Evolutionary conservation across 2,888 invertebrate species (phyloP).

Genomic region (Caenorhabditis sp.): DNA sequence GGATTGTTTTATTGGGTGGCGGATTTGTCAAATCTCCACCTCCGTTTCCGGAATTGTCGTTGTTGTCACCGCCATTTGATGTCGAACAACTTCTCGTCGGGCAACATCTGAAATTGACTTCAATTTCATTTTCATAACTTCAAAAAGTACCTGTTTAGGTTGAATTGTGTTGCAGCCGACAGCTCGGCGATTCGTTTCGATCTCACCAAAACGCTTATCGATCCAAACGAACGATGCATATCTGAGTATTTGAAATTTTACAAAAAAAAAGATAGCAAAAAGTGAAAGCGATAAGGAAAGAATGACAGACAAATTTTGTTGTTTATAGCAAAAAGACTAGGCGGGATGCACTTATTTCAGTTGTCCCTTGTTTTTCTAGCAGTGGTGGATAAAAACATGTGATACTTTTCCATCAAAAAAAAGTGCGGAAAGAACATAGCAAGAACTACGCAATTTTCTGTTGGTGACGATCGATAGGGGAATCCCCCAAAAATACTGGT

Average conservation of each 20-base stretch:
- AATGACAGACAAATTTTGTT: not conserved
- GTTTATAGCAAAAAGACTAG: no score
- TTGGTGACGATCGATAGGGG: no score
- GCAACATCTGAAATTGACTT: constrained; percentile 24
- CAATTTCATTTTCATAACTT: not conserved
- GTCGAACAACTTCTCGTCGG: constrained; percentile 21
- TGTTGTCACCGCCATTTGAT: constrained; percentile 18
- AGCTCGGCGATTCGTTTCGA: constrained; percentile 17
- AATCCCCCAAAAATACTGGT: no score
- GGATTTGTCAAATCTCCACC: constrained; percentile 46
- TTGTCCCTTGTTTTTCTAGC: no score
- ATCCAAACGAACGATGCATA: constrained; percentile 39
- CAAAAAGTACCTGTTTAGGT: not conserved
- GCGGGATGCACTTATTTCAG: no score
- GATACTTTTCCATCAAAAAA: no score
- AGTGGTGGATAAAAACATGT: no score
- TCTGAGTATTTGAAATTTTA: not conserved
- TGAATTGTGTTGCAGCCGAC: not conserved
- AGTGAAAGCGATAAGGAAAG: not conserved
- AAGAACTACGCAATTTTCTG: no score
- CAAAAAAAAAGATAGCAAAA: not conserved
- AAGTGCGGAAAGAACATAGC: no score
- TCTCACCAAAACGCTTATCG: constrained; percentile 17
- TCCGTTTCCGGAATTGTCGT: constrained; percentile 11
- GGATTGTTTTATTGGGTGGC: constrained; percentile 43